Evolutionary conservation across 2,113 vertebrate species (phyloP), one percentile per base, ranked within the genome.

Genomic region (Australoheros scitulus): DNA sequence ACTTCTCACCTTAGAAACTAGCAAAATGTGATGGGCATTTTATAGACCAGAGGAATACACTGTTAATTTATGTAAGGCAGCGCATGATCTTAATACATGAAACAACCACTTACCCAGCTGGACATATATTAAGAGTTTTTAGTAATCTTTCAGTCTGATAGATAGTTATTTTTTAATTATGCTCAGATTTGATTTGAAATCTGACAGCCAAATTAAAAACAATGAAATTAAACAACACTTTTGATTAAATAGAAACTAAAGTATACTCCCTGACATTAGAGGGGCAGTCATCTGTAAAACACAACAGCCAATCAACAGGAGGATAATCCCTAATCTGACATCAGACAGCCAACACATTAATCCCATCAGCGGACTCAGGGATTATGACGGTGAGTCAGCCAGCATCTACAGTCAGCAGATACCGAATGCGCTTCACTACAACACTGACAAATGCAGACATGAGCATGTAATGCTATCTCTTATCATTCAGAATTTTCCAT

Each of bases 281-380:
- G 5, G 11, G 29, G n/a, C 24, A 58, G 59, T 56, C 22, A 61
- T 77, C 9, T 38, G 50, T 55, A 18, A 77, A 77, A 57, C 24
- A 74, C 68, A 81, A 34, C 64, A 41, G 56, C 77, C 77, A 88
- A 83, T 91, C 68, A 84, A 41, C 76, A 15, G 26, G 70, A 72
- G 24, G 60, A 80, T 92, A 90, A 92, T 43, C 88, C 75, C 65
- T 91, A 91, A 93, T 94, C 91, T 89, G 85, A 92, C 91, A 91
- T 90, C 88, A 86, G 89, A 80, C 89, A 64, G 79, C 68, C 80
- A 80, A 80, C 90, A 84, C 77, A 90, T 90, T 94, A 93, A 94
- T 93, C 92, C 70, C 86, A 89, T 91, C 87, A 89, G 64, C 22
- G 81, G 85, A 70, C 78, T 36, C 34, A 3, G 83, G 89, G 93